Evolutionary conservation across 1,140 invertebrate species (phyloP), one percentile per base, ranked within the genome.

Genomic region (Anoplophora glabripennis): DNA sequence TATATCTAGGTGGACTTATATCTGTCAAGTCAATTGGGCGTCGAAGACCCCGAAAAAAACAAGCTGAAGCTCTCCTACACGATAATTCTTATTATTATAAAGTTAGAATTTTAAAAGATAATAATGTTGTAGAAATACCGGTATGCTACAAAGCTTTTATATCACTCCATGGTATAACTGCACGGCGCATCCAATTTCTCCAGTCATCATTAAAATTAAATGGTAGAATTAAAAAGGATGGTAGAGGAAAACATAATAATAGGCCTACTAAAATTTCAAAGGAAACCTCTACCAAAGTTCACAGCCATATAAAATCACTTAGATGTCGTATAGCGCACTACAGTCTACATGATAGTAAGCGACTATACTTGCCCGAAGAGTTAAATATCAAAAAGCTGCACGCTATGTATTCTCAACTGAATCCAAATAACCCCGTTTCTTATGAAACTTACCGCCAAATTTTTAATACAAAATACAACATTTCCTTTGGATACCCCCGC

Each of bases 341-440:
- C n/a, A n/a, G n/a, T n/a, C n/a, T n/a, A n/a, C n/a, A n/a, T n/a
- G n/a, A n/a, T n/a, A n/a, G n/a, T n/a, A n/a, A n/a, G n/a, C n/a
- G n/a, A n/a, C n/a, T n/a, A n/a, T n/a, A n/a, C n/a, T n/a, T n/a
- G n/a, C n/a, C n/a, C n/a, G n/a, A n/a, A n/a, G 48, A 59, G 35
- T 44, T 62, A 15, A 62, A 40, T 28, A 44, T 51, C 36, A 58
- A 49, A 55, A 63, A 63, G 55, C 53, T 63, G 57, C 53, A 42
- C 15, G 40, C 21, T 9, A 36, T 63, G 11, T 59, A 15, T 49
- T 5, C 11, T 14, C 28, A 48, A 33, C 8, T 11, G 1, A 7
- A 47, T 47, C 53, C 34, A 12, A 12, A 40, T 40, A 2, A 28
- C 12, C 7, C 10, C 15, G 0, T 40, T 7, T 54, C 49, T 0